A percentile compares a stretch with the other conserved stretches of the same genome.
phyloP scores from a whole-genome alignment of 2,888 invertebrate species.

The Acrocyrtus sp. region DNA sequence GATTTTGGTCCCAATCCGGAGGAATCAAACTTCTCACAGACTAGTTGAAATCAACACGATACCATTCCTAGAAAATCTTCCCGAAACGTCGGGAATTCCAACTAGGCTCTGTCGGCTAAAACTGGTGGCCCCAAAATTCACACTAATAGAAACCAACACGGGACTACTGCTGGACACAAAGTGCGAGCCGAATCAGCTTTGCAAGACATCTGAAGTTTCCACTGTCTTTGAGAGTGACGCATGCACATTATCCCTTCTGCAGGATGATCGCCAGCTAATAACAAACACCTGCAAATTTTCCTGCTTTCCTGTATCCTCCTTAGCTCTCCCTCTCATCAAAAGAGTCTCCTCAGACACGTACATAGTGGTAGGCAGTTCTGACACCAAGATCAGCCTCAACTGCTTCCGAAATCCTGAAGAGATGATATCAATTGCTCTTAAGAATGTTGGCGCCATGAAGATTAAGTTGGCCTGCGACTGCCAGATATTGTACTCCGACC shows the following conservation, averaged over 20 bases:
- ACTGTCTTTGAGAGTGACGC: conserved; percentile 50
- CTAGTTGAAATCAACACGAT: conserved; percentile 41
- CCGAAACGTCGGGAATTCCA: conserved; percentile 22
- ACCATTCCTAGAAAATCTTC: conserved; percentile 44
- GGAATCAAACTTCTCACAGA: conserved; percentile 27
- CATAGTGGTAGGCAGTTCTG: conserved; percentile 45
- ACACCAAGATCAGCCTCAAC: conserved; percentile 41
- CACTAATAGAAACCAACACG: conserved; percentile 47
- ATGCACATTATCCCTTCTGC: conserved; percentile 46
- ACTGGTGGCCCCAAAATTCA: conserved; percentile 39
- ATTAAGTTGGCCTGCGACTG: conserved; percentile 55
- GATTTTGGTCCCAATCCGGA: conserved; percentile 38
- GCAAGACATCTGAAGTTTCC: conserved; percentile 47
- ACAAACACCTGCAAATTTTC: conserved; percentile 37
- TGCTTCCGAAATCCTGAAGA: conserved; percentile 47
- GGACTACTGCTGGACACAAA: conserved; percentile 50
- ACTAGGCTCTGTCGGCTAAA: conserved; percentile 44
- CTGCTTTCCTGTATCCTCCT: conserved; percentile 44
- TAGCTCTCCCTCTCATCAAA: conserved; percentile 44
- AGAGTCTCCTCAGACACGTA: conserved; percentile 46
- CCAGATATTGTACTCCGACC: conserved; percentile 50
- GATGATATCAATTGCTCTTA: conserved; percentile 33
- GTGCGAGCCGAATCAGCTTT: conserved; percentile 51
- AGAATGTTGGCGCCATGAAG: conserved; percentile 49
- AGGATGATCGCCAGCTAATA: conserved; percentile 43